Evolutionary conservation across 2,113 vertebrate species (phyloP).

Genomic region (Bothrops jararaca): DNA sequence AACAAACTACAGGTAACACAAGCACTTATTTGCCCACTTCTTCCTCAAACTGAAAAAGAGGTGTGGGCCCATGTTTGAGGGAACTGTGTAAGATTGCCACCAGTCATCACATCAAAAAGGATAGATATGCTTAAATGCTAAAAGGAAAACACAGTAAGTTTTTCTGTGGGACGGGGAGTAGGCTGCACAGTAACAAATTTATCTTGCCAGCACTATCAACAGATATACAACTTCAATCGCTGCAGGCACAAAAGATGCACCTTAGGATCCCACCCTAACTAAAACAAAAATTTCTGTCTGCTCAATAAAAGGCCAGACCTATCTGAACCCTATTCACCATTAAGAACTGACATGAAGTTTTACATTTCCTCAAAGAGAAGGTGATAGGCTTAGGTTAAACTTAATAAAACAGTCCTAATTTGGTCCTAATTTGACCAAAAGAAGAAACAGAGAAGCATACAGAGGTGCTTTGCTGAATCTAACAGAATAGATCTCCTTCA

Average conservation of each 20-base stretch:
- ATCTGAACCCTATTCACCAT: not conserved
- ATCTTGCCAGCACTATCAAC: not conserved
- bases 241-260: not conserved
- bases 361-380: not conserved
- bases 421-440: too few species aligned
- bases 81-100: not conserved
- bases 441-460: too few species aligned
- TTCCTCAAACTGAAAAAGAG: not conserved
- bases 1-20: not conserved
- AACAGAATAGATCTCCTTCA: not conserved
- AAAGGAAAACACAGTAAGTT: not conserved
- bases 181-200: too few species aligned
- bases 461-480: not conserved
- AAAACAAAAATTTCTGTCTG: not conserved
- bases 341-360: not conserved
- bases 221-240: not conserved
- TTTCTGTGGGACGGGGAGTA: not conserved
- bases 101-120: not conserved
- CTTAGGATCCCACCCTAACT: not conserved
- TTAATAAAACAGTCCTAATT: too few species aligned
- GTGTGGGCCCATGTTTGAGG: not conserved
- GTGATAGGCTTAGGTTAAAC: too few species aligned
- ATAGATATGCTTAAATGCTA: not conserved
- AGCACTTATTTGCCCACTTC: not conserved
- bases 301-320: not conserved